A percentile compares a stretch with the other conserved stretches of the same genome.
phyloP scores from a whole-genome alignment of 2,113 vertebrate genomes.

The Gallinago paraguaiae region DNA sequence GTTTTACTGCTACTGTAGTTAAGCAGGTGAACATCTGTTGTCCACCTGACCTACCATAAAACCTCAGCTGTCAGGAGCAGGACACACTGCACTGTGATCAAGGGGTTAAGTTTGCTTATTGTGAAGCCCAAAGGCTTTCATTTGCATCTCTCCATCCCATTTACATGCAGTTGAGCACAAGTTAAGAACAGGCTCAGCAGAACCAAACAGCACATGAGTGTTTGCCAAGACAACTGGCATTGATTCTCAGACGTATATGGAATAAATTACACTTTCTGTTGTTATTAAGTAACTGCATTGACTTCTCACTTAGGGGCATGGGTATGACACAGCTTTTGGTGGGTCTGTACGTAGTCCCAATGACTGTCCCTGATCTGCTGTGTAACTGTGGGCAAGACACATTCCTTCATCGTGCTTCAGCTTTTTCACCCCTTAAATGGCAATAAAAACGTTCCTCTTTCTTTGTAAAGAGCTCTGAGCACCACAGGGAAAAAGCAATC shows the following conservation, averaged over 20 bases:
- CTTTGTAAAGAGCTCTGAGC: background rate
- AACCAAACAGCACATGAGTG: background rate
- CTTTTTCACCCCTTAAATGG: background rate
- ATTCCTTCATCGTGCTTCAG: background rate
- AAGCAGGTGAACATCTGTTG: conserved; percentile 50
- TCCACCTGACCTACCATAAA: conserved; percentile 34
- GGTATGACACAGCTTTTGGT: background rate
- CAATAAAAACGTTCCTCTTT: background rate
- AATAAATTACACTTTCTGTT: conserved; percentile 7
- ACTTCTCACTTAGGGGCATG: background rate
- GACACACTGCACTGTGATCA: background rate
- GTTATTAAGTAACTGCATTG: background rate
- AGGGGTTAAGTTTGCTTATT: background rate
- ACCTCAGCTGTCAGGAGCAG: background rate
- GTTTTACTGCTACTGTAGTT: conserved; percentile 45
- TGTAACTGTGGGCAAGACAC: background rate
- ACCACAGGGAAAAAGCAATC: background rate
- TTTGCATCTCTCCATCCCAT: background rate
- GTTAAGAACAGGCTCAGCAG: background rate
- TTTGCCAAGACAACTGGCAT: background rate
- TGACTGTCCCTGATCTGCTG: background rate
- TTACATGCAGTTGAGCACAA: background rate
- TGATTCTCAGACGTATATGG: background rate
- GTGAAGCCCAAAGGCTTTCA: background rate
- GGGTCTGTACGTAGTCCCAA: background rate